Conservation (phyloP, 2,113 vertebrate species). For the Ahaetulla prasina region DNA sequence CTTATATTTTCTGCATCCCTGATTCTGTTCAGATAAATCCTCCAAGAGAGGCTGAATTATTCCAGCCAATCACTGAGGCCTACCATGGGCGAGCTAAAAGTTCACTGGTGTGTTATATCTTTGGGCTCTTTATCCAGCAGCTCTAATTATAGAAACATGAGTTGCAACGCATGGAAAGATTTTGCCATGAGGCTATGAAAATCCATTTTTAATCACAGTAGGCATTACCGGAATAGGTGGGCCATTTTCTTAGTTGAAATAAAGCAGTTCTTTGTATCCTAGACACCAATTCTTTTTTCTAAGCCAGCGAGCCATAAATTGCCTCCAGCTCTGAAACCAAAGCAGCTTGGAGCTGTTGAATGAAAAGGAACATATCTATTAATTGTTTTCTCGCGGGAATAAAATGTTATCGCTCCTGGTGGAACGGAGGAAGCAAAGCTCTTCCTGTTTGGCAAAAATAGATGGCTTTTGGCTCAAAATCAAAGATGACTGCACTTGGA, state of each 20-base stretch:
- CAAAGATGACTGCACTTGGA: background rate
- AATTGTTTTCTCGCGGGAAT: background rate
- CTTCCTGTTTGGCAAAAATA: constrained; percentile 26
- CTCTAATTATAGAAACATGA: background rate
- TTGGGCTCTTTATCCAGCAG: background rate
- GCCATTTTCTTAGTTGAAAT: background rate
- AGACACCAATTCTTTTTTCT: background rate
- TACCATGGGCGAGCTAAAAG: background rate
- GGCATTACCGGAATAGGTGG: background rate
- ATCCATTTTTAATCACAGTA: background rate
- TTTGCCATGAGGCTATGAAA: background rate
- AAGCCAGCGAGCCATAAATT: background rate
- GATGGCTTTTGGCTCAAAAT: background rate
- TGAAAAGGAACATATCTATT: background rate
- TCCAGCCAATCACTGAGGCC: background rate
- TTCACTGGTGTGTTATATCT: too few species aligned
- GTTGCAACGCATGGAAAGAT: background rate
- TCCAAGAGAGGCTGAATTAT: background rate
- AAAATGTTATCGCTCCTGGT: constrained; percentile 17
- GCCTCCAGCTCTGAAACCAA: background rate
- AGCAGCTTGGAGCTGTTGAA: background rate
- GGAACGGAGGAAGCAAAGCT: background rate
- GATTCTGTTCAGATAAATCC: background rate
- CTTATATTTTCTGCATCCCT: background rate
- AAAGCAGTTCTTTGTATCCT: background rate